These are phyloP conservation scores for Telmatherina bonti DNA, from an alignment of 2,797 vertebrate genomes.

Conservation along the genomic window DNA sequence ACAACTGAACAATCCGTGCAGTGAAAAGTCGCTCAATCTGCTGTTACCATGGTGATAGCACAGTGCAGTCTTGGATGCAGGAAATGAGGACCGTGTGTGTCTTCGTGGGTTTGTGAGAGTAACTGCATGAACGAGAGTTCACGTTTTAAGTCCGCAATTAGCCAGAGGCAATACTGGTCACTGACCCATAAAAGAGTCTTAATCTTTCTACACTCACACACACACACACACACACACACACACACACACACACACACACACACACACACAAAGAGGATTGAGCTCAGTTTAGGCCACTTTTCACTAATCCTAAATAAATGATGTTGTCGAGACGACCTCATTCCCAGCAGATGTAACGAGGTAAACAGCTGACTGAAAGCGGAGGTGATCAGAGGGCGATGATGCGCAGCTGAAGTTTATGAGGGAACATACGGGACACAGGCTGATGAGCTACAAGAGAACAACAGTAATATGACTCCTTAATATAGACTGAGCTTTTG, in stretches of 20 bases:
- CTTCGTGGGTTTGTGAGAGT: constrained; percentile 33
- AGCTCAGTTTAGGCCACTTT: constrained; percentile 65
- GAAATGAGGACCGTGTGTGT: constrained; percentile 29
- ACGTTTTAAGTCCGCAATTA: constrained; percentile 71
- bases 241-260: constrained; percentile 25
- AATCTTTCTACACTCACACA: constrained; percentile 51
- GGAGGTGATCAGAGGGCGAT: constrained; percentile 54
- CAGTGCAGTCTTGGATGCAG: constrained; percentile 52
- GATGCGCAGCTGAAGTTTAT: constrained; percentile 22
- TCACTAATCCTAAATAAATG: constrained; percentile 77
- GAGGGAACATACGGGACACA: constrained; percentile 53
- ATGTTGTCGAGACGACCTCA: constrained; percentile 59
- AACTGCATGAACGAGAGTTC: constrained; percentile 39
- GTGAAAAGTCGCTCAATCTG: constrained; percentile 72
- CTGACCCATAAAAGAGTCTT: constrained; percentile 72
- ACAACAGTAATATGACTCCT: constrained; percentile 63
- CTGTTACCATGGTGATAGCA: constrained; percentile 80
- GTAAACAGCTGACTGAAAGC: constrained; percentile 56
- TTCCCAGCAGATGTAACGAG: constrained; percentile 52
- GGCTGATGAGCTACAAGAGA: constrained; percentile 41
- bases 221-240: constrained; percentile 13
- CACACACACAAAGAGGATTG: constrained; percentile 29
- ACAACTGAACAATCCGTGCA: constrained; percentile 71
- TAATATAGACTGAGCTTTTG: constrained; percentile 62
- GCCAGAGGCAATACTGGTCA: constrained; percentile 57